Percentiles rank a stretch among this genome's conserved stretches.
phyloP scores from a whole-genome alignment of 2,888 invertebrate species.

The Chirona hameri region DNA sequence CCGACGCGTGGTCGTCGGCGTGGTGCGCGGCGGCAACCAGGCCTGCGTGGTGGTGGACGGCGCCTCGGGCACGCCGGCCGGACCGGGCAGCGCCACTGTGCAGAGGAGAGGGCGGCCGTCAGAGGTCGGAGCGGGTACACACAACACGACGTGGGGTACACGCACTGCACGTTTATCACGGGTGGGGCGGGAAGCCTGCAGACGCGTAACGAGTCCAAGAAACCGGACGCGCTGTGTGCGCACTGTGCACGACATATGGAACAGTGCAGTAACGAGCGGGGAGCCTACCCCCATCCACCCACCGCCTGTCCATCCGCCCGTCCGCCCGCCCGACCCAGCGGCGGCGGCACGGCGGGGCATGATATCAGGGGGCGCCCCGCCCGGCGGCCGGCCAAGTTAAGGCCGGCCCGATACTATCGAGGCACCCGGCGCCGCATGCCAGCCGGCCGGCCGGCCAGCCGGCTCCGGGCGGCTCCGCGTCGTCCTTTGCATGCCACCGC shows the following conservation, averaged over 20 bases:
- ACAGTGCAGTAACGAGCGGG: too few species aligned
- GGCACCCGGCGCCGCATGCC: neutral
- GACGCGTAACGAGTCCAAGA: too few species aligned
- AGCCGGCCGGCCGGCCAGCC: too few species aligned
- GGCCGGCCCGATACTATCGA: neutral
- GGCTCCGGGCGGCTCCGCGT: neutral
- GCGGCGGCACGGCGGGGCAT: neutral
- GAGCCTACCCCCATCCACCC: too few species aligned
- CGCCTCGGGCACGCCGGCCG: neutral
- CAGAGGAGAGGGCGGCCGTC: neutral
- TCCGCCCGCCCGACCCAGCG: neutral
- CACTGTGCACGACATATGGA: too few species aligned
- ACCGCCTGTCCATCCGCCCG: too few species aligned
- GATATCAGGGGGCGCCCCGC: neutral
- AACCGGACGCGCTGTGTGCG: too few species aligned
- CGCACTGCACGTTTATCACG: too few species aligned
- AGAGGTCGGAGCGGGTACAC: neutral
- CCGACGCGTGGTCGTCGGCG: constrained; percentile 41
- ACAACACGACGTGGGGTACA: too few species aligned
- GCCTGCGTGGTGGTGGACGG: neutral
- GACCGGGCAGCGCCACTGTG: neutral
- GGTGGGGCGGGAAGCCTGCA: too few species aligned
- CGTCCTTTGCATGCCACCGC: neutral
- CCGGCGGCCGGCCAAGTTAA: neutral
- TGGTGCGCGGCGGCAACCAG: neutral